Evolutionary conservation across 2,888 invertebrate genomes (phyloP).

Genomic region (Zonitis immaculata): DNA sequence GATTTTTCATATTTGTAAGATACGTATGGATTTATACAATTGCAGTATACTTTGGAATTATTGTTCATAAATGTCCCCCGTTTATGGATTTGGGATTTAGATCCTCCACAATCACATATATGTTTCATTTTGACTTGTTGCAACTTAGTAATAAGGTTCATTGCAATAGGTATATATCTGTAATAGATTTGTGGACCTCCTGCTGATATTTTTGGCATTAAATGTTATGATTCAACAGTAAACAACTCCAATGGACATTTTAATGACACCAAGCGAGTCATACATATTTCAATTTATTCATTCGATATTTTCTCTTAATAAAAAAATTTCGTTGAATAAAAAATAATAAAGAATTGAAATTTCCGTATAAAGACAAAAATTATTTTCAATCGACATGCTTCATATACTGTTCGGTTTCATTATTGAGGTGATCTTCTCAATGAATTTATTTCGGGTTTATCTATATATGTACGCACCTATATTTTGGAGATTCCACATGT

Average conservation of each 20-base stretch:
- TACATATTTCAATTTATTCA: background rate
- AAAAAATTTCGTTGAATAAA: too few relatives aligned
- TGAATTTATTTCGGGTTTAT: background rate
- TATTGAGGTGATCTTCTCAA: slow-evolving; percentile 1
- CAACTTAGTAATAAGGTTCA: background rate
- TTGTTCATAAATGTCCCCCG: background rate
- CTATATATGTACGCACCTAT: too few relatives aligned
- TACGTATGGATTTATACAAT: background rate
- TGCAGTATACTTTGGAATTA: background rate
- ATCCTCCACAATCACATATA: too few relatives aligned
- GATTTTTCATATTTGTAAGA: too few relatives aligned
- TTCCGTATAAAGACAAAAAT: too few relatives aligned
- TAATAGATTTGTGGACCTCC: slow-evolving; percentile 19
- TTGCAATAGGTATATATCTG: background rate
- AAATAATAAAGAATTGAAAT: too few relatives aligned
- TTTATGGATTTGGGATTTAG: background rate
- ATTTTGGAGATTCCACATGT: background rate
- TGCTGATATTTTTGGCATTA: slow-evolving; percentile 20
- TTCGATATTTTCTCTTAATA: too few relatives aligned
- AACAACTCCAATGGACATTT: slow-evolving; percentile 18
- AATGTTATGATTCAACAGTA: slow-evolving; percentile 19
- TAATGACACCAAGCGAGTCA: slow-evolving; percentile 5
- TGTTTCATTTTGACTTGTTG: background rate
- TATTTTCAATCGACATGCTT: too few relatives aligned
- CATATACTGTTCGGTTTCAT: background rate